Base-by-base conservation (phyloP, 2,888 invertebrate species). In the Phyllotreta striolata region DNA sequence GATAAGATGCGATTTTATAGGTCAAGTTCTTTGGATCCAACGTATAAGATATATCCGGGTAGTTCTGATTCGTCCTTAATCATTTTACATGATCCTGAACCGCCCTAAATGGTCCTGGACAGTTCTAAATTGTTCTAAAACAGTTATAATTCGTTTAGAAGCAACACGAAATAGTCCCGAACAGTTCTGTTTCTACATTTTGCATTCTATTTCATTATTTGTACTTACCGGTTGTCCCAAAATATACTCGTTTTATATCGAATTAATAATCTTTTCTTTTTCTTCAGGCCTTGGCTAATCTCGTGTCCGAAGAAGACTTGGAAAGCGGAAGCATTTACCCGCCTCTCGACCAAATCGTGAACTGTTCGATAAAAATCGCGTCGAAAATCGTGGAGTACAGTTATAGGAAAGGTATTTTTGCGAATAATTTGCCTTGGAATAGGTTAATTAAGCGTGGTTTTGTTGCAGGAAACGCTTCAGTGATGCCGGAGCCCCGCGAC, bases 241-340 rank as follows among this genome's bases (percentile, higher is more conserved):
- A n/a, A n/a, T n/a, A n/a, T n/a, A n/a, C n/a, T n/a, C n/a, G n/a
- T n/a, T n/a, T n/a, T n/a, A n/a, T n/a, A n/a, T n/a, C n/a, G n/a
- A n/a, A n/a, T n/a, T n/a, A 24, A 41, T 46, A 10, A 41, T 40
- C 6, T 55, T n/a, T 14, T 7, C 37, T 24, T 14, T n/a, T 37
- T 62, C 82, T 81, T 49, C 81, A 93, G 89, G 87, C 91, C 58
- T 83, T 98, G 61, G 89, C 97, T 0, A 87, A 89, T 3, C 84
- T 94, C 55, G 97, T 97, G 6, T 87, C 90, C 0, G 88, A 93
- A 54, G 86, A 87, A 0, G 92, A 97, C 82, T 83, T 98, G 74
- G 87, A 86, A 0, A 87, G 86, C 59, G 98, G 98, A 63, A 89
- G 95, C 70, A 85, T 99, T 58, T 99, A 98, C 82, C 98, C 98